Percentiles rank a stretch among this genome's conserved stretches.
Conservation (phyloP, 2,113 vertebrate genomes). For the Centropus bengalensis region DNA sequence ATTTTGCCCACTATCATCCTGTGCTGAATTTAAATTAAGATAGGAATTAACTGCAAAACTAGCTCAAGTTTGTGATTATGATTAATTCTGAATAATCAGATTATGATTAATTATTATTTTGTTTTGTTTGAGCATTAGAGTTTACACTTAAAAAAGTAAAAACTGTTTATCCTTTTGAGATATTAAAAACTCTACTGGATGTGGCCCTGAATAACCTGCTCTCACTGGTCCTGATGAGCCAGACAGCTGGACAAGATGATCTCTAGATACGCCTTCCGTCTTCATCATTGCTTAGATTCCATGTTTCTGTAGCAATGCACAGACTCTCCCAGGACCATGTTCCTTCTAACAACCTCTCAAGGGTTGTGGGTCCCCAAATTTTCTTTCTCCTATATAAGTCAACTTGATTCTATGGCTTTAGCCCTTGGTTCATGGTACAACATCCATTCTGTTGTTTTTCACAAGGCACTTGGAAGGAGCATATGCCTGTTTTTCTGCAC, state of each 20-base stretch:
- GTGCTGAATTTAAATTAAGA: background rate
- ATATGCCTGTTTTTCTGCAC: background rate
- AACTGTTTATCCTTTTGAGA: background rate
- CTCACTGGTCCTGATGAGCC: background rate
- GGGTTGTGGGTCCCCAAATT: background rate
- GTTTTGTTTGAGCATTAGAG: background rate
- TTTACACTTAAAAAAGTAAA: background rate
- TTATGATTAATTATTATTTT: background rate
- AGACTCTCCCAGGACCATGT: background rate
- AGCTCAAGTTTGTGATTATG: background rate
- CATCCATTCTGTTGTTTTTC: background rate
- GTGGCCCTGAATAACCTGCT: background rate
- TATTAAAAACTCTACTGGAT: background rate
- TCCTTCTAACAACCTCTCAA: background rate
- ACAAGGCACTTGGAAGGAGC: background rate
- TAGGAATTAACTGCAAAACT: background rate
- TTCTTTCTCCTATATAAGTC: background rate
- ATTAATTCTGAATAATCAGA: too few relatives aligned
- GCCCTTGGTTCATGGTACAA: background rate
- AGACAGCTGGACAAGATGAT: background rate
- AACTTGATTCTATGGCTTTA: background rate
- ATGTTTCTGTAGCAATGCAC: background rate
- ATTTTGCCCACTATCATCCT: background rate
- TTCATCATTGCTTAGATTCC: background rate
- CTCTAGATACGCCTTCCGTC: background rate